phyloP scores from a whole-genome alignment of 2,113 vertebrate genomes.

The Corydoras maculifer region DNA sequence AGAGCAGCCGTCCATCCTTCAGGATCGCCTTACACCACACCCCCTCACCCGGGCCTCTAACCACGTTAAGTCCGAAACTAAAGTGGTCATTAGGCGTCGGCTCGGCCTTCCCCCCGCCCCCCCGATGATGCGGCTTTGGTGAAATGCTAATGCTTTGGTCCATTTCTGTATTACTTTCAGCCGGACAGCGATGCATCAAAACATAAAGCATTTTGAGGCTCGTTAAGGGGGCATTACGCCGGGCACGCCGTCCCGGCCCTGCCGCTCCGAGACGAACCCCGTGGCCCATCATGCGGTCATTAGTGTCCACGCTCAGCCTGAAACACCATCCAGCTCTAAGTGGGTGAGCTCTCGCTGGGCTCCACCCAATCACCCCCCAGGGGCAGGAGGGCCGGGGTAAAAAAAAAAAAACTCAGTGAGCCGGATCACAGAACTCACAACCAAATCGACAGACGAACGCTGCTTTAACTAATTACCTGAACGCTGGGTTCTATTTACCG shows the following conservation, averaged over 20 bases:
- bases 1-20: constrained; percentile 50
- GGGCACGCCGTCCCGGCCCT: constrained; percentile 61
- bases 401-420: neutral
- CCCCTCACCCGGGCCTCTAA: constrained; percentile 61
- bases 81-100: constrained; percentile 69
- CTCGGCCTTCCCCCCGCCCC: constrained; percentile 26
- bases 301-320: constrained; percentile 32
- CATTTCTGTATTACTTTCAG: constrained; percentile 76
- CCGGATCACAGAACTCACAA: neutral
- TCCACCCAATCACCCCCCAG: constrained; percentile 31
- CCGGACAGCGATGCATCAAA: constrained; percentile 74
- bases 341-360: constrained; percentile 16
- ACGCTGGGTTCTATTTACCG: too few relatives aligned
- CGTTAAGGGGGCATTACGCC: constrained; percentile 76
- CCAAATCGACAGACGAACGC: too few relatives aligned
- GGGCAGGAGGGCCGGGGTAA: neutral
- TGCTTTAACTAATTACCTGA: too few relatives aligned
- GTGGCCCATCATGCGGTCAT: constrained; percentile 39
- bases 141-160: constrained; percentile 56
- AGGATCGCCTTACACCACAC: constrained; percentile 70
- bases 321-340: constrained; percentile 24
- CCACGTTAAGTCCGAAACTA: constrained; percentile 68
- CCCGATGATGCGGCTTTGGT: constrained; percentile 36
- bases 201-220: constrained; percentile 75
- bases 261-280: constrained; percentile 22